Evolutionary conservation across 2,888 invertebrate genomes (phyloP), one percentile per base, ranked within the genome.

Genomic region (Alviniconcha strummeri): DNA sequence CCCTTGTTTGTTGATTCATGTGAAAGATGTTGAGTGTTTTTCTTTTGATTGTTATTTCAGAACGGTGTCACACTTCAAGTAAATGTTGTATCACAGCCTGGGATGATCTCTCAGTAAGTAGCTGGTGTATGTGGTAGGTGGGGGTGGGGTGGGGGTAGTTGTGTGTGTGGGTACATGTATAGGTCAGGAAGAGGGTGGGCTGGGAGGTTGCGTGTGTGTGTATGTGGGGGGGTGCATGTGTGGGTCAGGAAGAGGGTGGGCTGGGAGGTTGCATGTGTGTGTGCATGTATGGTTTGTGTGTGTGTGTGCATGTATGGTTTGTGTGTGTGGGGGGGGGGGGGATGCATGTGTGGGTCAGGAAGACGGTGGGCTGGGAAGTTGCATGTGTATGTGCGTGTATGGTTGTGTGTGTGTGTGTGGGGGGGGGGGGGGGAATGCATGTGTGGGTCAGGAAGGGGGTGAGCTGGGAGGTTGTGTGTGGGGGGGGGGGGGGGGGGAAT

Each of bases 1-100:
- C n/a, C n/a, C n/a, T n/a, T n/a, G n/a, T n/a, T n/a, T n/a, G n/a
- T n/a, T n/a, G n/a, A n/a, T n/a, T n/a, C n/a, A n/a, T n/a, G n/a
- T n/a, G n/a, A n/a, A n/a, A n/a, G n/a, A n/a, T n/a, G n/a, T n/a
- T n/a, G n/a, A n/a, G n/a, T n/a, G n/a, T n/a, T n/a, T n/a, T n/a
- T n/a, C n/a, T n/a, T 60, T 60, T 60, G 11, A 4, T 77, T 81
- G 79, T 79, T 92, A 0, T 94, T 95, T 5, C 92, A 92, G 76
- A 95, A 96, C 87, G 96, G 96, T 1, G 95, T 95, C 0, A 93
- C 95, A 11, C 94, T 96, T 77, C 94, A 95, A 85, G 90, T 96
- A 5, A 94, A 95, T 11, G 94, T 95, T 0, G 92, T 95, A 81
- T 95, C 95, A 8, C 95, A 95, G 83, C 95, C 94, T 79, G 93